Percentiles rank a stretch among this genome's conserved stretches.
phyloP scores from a whole-genome alignment of 2,113 vertebrate species.

The Phalacrocorax brasilianus region DNA sequence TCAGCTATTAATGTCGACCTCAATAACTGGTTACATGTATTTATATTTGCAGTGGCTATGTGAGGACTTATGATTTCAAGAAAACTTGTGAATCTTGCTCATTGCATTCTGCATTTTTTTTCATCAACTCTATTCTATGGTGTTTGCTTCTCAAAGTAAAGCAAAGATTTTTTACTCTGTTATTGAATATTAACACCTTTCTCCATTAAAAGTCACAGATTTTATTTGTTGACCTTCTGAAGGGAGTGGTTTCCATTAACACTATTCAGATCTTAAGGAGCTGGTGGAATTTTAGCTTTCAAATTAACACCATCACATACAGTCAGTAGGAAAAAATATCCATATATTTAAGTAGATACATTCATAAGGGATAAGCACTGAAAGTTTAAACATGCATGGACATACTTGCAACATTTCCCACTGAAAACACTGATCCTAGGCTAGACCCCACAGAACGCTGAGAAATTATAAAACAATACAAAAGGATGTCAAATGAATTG shows the following conservation, averaged over 20 bases:
- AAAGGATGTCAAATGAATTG: background rate
- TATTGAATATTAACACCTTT: background rate
- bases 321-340: background rate
- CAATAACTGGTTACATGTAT: background rate
- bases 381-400: background rate
- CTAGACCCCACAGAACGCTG: background rate
- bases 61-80: background rate
- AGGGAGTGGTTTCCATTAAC: background rate
- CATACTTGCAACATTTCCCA: background rate
- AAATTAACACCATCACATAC: background rate
- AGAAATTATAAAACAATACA: background rate
- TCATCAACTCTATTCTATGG: rapidly evolving
- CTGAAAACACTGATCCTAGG: background rate
- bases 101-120: background rate
- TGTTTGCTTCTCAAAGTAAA: background rate
- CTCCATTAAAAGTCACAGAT: background rate
- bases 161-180: background rate
- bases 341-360: background rate
- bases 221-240: background rate
- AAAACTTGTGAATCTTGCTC: background rate
- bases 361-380: background rate
- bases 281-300: background rate
- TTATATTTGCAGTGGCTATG: background rate
- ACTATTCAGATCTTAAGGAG: background rate
- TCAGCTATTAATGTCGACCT: background rate